phyloP scores from a whole-genome alignment of 2,797 vertebrate genomes.

The Calcarius lapponicus region DNA sequence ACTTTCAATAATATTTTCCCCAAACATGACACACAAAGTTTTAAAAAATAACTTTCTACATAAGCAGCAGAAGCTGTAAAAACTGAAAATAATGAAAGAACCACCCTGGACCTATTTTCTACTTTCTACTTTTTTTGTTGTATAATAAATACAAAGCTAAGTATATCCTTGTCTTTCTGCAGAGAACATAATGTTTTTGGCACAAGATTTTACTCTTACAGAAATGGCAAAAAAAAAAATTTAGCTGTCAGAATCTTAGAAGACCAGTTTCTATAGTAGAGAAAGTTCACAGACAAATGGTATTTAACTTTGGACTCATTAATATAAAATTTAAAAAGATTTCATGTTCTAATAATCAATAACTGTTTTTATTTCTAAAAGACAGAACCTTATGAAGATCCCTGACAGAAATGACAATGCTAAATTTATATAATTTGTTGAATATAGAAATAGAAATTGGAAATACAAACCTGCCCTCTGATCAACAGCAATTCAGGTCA shows the following conservation, averaged over 20 bases:
- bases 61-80: neutral
- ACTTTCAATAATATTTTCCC: neutral
- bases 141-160: neutral
- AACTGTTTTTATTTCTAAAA: neutral
- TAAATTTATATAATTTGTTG: neutral
- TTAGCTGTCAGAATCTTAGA: neutral
- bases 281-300: neutral
- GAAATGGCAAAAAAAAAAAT: constrained; percentile 2
- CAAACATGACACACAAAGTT: neutral
- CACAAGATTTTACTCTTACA: neutral
- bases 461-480: neutral
- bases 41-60: neutral
- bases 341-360: neutral
- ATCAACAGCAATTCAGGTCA: neutral
- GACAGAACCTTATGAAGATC: neutral
- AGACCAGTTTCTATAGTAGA: neutral
- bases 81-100: neutral
- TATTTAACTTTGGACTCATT: neutral
- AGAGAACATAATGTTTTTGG: neutral
- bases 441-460: neutral
- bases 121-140: neutral
- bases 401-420: neutral
- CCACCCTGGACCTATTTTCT: neutral
- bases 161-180: neutral
- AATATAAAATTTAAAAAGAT: neutral